phyloP scores from a whole-genome alignment of 2,888 invertebrate species.

The Punctoribates punctum region DNA sequence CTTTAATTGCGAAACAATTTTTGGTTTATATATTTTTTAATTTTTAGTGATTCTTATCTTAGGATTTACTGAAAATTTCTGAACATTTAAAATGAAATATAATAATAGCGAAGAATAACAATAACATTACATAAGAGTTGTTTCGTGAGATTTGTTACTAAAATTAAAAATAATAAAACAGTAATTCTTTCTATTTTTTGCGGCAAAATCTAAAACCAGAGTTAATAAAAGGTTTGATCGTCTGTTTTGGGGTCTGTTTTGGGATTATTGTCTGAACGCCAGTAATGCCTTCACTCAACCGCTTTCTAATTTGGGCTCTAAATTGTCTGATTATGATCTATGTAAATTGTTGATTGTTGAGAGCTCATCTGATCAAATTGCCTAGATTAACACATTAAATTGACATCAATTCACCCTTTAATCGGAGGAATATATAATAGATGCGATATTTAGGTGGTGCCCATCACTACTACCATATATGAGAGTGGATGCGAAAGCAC shows the following conservation, averaged over 20 bases:
- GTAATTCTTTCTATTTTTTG: not conserved
- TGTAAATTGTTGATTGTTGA: too few relatives aligned
- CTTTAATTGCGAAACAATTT: not conserved
- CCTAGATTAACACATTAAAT: too few relatives aligned
- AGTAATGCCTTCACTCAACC: not conserved
- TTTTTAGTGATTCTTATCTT: too few relatives aligned
- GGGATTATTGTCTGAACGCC: not conserved
- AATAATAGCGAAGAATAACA: too few relatives aligned
- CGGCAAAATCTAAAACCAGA: not conserved
- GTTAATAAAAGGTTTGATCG: not conserved
- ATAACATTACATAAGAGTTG: not conserved
- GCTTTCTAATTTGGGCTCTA: too few relatives aligned
- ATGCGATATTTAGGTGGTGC: not conserved
- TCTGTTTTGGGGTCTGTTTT: not conserved
- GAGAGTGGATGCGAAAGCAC: not conserved
- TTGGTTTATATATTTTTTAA: too few relatives aligned
- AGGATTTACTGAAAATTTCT: too few relatives aligned
- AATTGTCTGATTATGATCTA: too few relatives aligned
- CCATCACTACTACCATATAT: constrained; percentile 8
- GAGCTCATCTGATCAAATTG: too few relatives aligned
- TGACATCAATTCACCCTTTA: too few relatives aligned
- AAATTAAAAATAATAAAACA: not conserved
- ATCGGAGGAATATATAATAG: not conserved
- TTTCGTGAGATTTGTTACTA: not conserved
- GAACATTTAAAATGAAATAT: too few relatives aligned